phyloP scores from a whole-genome alignment of 2,113 vertebrate species.

The Apus apus region DNA sequence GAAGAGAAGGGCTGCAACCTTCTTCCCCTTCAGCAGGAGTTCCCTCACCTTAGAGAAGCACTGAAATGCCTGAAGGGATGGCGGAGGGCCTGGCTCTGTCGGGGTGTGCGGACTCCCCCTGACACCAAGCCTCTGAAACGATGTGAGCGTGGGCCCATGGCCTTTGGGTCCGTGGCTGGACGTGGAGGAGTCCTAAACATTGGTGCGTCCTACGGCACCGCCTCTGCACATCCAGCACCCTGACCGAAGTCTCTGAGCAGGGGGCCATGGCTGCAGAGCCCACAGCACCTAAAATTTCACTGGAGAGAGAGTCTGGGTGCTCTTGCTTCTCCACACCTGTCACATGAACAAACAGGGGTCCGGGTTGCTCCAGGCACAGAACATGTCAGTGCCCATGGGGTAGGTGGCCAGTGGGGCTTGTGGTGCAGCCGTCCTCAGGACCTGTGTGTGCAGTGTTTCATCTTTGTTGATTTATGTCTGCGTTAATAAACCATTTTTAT shows the following conservation, averaged over 20 bases:
- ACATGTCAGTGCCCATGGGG: fast-evolving
- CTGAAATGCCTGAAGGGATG: not conserved
- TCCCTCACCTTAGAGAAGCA: not conserved
- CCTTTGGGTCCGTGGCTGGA: fast-evolving
- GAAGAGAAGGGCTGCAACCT: not conserved
- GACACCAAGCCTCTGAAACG: fast-evolving
- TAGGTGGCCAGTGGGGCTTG: not conserved
- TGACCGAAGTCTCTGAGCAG: fast-evolving
- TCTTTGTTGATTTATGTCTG: not conserved
- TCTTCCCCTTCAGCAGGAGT: not conserved
- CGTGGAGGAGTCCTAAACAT: not conserved
- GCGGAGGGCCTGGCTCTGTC: not conserved
- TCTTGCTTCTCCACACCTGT: not conserved
- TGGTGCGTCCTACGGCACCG: fast-evolving
- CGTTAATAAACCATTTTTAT: not conserved
- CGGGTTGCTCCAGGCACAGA: fast-evolving
- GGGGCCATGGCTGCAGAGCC: fast-evolving
- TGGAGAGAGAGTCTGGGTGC: not conserved
- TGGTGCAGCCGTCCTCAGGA: not conserved
- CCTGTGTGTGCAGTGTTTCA: not conserved
- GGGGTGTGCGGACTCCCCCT: fast-evolving
- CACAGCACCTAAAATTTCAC: not conserved
- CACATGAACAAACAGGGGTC: not conserved
- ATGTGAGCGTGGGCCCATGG: fast-evolving
- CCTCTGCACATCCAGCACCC: not conserved